Evolutionary conservation across 1,140 invertebrate species (phyloP).

Genomic region (Drosophila busckii): DNA sequence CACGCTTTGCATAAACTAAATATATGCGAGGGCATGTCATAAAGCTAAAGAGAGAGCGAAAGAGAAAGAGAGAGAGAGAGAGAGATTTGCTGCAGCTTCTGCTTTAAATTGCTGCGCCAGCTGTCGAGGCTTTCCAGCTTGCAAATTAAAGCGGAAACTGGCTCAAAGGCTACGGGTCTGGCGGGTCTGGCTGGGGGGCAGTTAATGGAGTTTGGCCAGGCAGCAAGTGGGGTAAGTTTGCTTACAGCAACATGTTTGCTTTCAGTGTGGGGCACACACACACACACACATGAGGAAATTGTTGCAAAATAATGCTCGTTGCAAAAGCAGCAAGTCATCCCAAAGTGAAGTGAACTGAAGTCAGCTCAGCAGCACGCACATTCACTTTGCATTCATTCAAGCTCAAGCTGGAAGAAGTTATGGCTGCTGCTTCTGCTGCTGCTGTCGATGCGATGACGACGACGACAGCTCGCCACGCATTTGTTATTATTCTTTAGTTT

Average conservation of each 20-base stretch:
- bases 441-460: neutral
- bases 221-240: neutral
- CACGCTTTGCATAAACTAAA: slow-evolving; percentile 68
- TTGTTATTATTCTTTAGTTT: slow-evolving; percentile 29
- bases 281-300: too few relatives aligned
- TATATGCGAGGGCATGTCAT: slow-evolving; percentile 42
- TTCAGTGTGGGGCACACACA: too few relatives aligned
- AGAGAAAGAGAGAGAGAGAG: neutral
- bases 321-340: slow-evolving; percentile 75
- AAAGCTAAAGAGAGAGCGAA: slow-evolving; percentile 15
- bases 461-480: slow-evolving; percentile 24
- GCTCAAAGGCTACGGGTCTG: slow-evolving; percentile 29
- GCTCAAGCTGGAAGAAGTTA: slow-evolving; percentile 24
- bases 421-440: neutral
- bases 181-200: slow-evolving; percentile 1
- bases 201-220: slow-evolving; percentile 8
- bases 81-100: slow-evolving; percentile 37
- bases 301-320: slow-evolving; percentile 74
- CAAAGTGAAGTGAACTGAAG: too few relatives aligned
- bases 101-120: slow-evolving; percentile 54
- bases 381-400: slow-evolving; percentile 71
- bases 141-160: slow-evolving; percentile 74
- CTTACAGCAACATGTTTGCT: slow-evolving; percentile 34
- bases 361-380: slow-evolving; percentile 43
- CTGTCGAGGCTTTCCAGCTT: slow-evolving; percentile 45